Percentiles rank a stretch among this genome's conserved stretches.
These are phyloP conservation scores for Rhabditoides inermis DNA, from an alignment of 2,888 invertebrate species.

Conservation along the genomic window DNA sequence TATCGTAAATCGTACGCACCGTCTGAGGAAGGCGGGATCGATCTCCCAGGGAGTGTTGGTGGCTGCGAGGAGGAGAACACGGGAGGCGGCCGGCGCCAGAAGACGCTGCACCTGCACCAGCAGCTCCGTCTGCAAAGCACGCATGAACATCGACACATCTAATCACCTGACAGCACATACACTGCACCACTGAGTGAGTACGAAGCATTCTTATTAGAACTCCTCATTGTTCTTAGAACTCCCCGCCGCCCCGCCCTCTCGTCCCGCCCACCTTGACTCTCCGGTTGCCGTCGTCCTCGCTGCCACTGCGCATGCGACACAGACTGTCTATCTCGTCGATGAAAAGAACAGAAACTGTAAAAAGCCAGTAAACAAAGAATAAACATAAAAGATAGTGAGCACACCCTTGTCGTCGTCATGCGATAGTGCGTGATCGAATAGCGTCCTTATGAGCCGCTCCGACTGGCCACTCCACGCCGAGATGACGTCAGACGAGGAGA, in stretches of 20 bases:
- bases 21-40: constrained; percentile 56
- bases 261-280: constrained; percentile 56
- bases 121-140: constrained; percentile 56
- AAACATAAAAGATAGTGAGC: no score
- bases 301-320: constrained; percentile 56
- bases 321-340: constrained; percentile 63
- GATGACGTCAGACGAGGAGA: constrained; percentile 59
- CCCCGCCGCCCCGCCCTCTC: no score
- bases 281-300: constrained; percentile 59
- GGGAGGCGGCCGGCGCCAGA: constrained; percentile 29
- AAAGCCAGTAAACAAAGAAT: background rate
- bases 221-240: no score
- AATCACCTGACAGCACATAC: background rate
- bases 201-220: no score
- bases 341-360: constrained; percentile 57
- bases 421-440: constrained; percentile 53
- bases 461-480: constrained; percentile 50
- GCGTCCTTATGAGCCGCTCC: constrained; percentile 53
- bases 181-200: no score
- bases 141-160: background rate
- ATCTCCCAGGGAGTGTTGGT: constrained; percentile 65
- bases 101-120: constrained; percentile 59
- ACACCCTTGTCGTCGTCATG: constrained; percentile 47
- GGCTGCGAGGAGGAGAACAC: constrained; percentile 58
- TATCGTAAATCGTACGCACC: no score